phyloP scores from a whole-genome alignment of 2,113 vertebrate genomes.

The Peucedramus taeniatus region DNA sequence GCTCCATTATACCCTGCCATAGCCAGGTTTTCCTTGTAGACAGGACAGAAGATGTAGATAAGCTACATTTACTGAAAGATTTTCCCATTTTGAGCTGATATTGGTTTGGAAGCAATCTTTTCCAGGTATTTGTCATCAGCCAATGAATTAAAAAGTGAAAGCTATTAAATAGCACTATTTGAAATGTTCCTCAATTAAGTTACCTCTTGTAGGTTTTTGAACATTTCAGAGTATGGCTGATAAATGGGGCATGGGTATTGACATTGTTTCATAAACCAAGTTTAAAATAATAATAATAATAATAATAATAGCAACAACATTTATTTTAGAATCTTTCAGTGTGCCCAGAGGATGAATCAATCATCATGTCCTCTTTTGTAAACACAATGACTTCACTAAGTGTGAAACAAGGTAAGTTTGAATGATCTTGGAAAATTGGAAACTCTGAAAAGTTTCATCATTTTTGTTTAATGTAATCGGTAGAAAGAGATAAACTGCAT shows the following conservation, averaged over 20 bases:
- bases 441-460: neutral
- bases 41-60: neutral
- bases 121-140: neutral
- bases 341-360: constrained; percentile 97
- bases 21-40: neutral
- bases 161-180: neutral
- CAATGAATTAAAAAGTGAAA: neutral
- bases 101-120: neutral
- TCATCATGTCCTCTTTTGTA: constrained; percentile 99
- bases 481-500: neutral
- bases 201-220: neutral
- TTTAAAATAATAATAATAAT: neutral
- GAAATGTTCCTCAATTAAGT: neutral
- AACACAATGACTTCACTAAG: constrained; percentile 99
- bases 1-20: accelerated
- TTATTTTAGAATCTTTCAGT: constrained; percentile 91
- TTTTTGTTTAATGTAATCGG: neutral
- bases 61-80: neutral
- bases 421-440: neutral
- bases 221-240: neutral
- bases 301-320: neutral
- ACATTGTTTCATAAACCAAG: neutral
- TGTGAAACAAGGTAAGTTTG: constrained; percentile 90
- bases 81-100: neutral
- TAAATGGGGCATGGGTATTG: neutral